Evolutionary conservation across 2,113 vertebrate species (phyloP).

Genomic region (Rafetus swinhoei): DNA sequence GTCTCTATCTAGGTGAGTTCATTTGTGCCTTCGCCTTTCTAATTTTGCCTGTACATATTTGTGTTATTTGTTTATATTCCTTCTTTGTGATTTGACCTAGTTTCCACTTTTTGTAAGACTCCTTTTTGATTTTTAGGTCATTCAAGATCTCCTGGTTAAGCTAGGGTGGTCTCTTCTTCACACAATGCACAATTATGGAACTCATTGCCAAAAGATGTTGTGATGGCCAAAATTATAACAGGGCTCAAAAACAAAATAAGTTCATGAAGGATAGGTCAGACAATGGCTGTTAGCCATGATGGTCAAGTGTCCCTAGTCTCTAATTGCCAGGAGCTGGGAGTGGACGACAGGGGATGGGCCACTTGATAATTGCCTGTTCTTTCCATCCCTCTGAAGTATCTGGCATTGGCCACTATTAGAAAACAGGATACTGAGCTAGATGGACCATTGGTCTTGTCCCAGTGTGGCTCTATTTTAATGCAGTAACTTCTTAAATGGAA

Average conservation of each 20-base stretch:
- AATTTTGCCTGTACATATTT: too few relatives aligned
- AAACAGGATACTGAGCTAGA: not conserved
- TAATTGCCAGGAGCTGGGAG: not conserved
- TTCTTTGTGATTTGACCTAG: too few relatives aligned
- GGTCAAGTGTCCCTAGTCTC: not conserved
- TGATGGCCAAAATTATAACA: not conserved
- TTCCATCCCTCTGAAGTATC: not conserved
- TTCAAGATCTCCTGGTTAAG: too few relatives aligned
- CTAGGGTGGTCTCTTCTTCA: not conserved
- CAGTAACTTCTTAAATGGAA: not conserved
- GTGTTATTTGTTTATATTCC: too few relatives aligned
- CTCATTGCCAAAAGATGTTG: not conserved
- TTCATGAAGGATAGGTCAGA: not conserved
- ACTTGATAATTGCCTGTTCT: not conserved
- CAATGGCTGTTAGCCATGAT: not conserved
- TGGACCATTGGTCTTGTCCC: not conserved
- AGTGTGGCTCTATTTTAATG: not conserved
- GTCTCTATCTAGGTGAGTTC: too few relatives aligned
- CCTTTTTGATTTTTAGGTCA: too few relatives aligned
- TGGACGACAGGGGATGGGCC: not conserved
- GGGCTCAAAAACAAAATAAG: not conserved
- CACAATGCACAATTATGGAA: not conserved
- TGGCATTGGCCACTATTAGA: not conserved
- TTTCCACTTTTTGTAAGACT: too few relatives aligned
- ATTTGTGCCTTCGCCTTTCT: too few relatives aligned